A percentile compares a stretch with the other conserved stretches of the same genome.
Conservation (phyloP, 2,888 invertebrate species). For the Diadromus collaris region DNA sequence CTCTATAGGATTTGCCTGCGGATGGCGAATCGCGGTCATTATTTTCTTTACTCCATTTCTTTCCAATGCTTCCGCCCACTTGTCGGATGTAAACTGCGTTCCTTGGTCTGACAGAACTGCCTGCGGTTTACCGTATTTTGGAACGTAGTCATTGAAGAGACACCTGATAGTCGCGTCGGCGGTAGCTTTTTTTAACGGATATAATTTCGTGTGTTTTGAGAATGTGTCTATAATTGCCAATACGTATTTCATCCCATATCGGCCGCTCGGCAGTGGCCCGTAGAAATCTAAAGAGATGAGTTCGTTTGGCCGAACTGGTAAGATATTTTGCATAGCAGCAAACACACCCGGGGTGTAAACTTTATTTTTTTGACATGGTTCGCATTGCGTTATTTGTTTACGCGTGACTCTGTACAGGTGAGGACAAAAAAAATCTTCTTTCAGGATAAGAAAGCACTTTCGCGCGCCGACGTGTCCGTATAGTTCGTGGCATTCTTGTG, state of each 20-base stretch:
- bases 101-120: slow-evolving; percentile 4
- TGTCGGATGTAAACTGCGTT: slow-evolving; percentile 12
- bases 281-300: too few relatives aligned
- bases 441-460: background rate
- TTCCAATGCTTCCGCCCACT: background rate
- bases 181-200: background rate
- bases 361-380: background rate
- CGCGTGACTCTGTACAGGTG: background rate
- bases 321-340: background rate
- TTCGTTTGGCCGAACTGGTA: too few relatives aligned
- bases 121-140: background rate
- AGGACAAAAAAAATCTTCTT: background rate
- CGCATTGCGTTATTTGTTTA: background rate
- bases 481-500: too few relatives aligned
- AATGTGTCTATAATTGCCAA: background rate
- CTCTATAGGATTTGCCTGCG: background rate
- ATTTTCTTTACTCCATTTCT: background rate
- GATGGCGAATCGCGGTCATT: background rate
- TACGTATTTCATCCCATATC: background rate
- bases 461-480: background rate
- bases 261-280: background rate
- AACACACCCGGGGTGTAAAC: too few relatives aligned
- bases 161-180: background rate
- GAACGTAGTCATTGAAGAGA: background rate
- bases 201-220: background rate